Evolutionary conservation across 2,113 vertebrate genomes (phyloP), one percentile per base, ranked within the genome.

Genomic region (Sphaerodactylus townsendi): DNA sequence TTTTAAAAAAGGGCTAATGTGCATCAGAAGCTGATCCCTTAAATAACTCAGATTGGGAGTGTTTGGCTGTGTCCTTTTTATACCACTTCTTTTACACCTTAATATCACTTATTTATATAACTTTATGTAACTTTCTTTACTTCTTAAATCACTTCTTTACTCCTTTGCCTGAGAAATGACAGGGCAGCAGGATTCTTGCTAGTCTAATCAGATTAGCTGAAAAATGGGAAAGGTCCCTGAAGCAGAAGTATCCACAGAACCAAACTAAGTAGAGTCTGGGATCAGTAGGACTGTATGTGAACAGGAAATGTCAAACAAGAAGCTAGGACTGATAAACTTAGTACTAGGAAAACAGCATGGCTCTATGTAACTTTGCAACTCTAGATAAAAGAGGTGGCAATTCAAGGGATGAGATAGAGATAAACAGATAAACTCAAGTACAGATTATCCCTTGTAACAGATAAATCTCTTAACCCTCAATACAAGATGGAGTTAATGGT

Each of bases 301-400:
- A 82, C 79, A 86, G 73, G 79, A 86, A 82, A 76, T 72, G 21
- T 81, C n/a, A 77, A 46, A 62, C 83, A 53, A 68, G 70, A 35
- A 73, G 70, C 33, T 13, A 17, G 73, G 41, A 62, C 15, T 76
- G 50, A 81, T 70, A 76, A 86, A 86, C 64, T 21, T 56, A 81
- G 72, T 8, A 17, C 39, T 56, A 14, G 50, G 17, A 37, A 69
- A 81, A 75, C 17, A 23, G 46, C 10, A 19, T 37, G 23, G 30
- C 50, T 76, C 79, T 86, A 71, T 39, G 37, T 86, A 69, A 69
- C 62, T 44, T 86, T 46, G 74, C 59, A 86, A 25, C 62, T 81
- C n/a, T 44, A 44, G 37, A 48, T 71, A 53, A 30, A n/a, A 77
- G 39, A 77, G 50, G 30, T 75, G 78, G 79, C 72, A 86, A 33